Base-by-base conservation (phyloP, 2,797 vertebrate genomes). In the Arctocebus calabarensis region DNA sequence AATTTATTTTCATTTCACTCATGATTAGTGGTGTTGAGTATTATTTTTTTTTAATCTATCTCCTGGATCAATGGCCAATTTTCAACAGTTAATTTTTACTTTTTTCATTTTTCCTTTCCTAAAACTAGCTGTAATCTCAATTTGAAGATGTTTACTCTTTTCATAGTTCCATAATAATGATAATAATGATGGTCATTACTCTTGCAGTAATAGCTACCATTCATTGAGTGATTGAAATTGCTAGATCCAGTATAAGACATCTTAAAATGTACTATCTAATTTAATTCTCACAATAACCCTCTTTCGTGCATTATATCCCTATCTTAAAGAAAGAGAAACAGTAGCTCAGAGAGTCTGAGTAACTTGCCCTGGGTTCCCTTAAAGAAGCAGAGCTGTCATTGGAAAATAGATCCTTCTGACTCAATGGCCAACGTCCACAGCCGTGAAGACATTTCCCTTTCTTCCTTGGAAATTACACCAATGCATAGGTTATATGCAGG, bases 121-220 rank as follows among this genome's bases (percentile, higher is more conserved):
- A 79, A 19, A 75, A 81, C 12, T 83, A 92, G 27, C 55, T 61
- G 29, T 81, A 82, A 64, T 40, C 48, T 94, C 62, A 52, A 16
- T 91, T 77, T 74, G 43, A 88, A 66, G n/a, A 64, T 68, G 7
- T 59, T 93, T 89, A 61, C 12, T 91, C 37, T 89, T 73, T 90
- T n/a, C n/a, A 4, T 90, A 78, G 92, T 92, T 90, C 73, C 71
- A 84, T 91, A 55, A 95, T 88, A 73, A 91, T 75, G 27, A 34
- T 37, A 61, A 85, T 71, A 59, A 61, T 75, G 32, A 82, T 32
- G 3, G 73, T 37, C 19, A 43, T 86, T 45, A 59, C 27, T 68
- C 86, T 40, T 37, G 57, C 7, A 45, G 70, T 29, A 78, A 70
- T 19, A 79, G 32, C 87, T 94, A 62, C 40, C 32, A 62, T 40